Evolutionary conservation across 2,888 invertebrate genomes (phyloP).

Genomic region (Leptinotarsa juncta): DNA sequence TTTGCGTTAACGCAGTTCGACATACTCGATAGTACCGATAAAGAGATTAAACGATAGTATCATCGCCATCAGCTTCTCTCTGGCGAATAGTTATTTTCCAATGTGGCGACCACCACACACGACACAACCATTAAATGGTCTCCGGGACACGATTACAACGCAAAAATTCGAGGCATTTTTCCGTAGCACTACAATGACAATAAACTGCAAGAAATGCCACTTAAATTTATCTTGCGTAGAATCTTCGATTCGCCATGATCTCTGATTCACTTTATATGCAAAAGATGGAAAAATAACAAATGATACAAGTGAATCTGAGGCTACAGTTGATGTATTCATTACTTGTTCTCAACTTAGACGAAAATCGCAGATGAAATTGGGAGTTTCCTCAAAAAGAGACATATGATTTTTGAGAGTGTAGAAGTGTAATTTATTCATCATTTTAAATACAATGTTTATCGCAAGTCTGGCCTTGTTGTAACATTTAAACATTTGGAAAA

Average conservation of each 20-base stretch:
- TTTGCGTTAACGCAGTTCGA: constrained; percentile 42
- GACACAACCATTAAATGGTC: constrained; percentile 54
- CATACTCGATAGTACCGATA: constrained; percentile 46
- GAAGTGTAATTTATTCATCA: too few relatives aligned
- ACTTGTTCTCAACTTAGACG: too few relatives aligned
- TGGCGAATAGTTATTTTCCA: constrained; percentile 33
- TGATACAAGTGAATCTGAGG: too few relatives aligned
- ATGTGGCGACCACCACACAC: constrained; percentile 55
- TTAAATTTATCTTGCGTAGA: constrained; percentile 45
- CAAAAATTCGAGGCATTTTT: constrained; percentile 50
- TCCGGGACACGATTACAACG: constrained; percentile 52
- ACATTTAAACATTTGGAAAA: too few relatives aligned
- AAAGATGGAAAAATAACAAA: too few relatives aligned
- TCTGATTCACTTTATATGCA: neutral
- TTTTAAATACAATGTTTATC: too few relatives aligned
- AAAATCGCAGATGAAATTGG: too few relatives aligned
- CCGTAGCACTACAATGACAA: constrained; percentile 41
- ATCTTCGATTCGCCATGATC: constrained; percentile 42
- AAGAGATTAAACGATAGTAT: constrained; percentile 44
- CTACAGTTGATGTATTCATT: too few relatives aligned
- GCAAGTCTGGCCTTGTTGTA: too few relatives aligned
- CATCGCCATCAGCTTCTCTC: constrained; percentile 31
- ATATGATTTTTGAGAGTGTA: too few relatives aligned
- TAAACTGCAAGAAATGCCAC: constrained; percentile 46
- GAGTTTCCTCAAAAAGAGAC: too few relatives aligned